A percentile compares a stretch with the other conserved stretches of the same genome.
phyloP scores from a whole-genome alignment of 2,888 invertebrate species.

The Herminia tarsipennalis region DNA sequence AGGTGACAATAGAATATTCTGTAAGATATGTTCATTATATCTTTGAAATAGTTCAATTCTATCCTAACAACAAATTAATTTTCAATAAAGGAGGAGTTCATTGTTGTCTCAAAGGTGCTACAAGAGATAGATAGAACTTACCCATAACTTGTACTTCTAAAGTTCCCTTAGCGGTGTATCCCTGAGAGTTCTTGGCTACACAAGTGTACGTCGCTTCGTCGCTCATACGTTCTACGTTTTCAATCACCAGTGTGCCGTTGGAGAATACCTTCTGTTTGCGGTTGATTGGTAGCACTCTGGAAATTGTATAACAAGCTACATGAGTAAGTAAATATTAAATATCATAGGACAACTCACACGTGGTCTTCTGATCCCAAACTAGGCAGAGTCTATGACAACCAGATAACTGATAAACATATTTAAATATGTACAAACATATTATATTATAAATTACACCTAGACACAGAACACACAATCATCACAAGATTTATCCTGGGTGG shows the following conservation, averaged over 20 bases:
- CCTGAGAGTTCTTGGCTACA: slow-evolving; percentile 96
- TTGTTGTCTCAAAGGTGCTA: slow-evolving; percentile 28
- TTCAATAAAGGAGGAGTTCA: too few species aligned
- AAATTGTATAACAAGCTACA: slow-evolving; percentile 23
- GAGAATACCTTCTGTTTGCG: slow-evolving; percentile 97
- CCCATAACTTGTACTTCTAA: slow-evolving; percentile 98
- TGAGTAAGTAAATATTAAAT: slow-evolving; percentile 26
- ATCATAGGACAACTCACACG: too few species aligned
- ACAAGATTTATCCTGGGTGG: too few species aligned
- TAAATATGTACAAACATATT: too few species aligned
- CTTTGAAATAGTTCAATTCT: too few species aligned
- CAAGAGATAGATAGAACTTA: slow-evolving; percentile 83
- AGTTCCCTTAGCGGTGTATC: slow-evolving; percentile 94
- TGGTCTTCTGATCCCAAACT: too few species aligned
- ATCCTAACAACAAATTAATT: too few species aligned
- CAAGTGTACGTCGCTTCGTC: slow-evolving; percentile 98
- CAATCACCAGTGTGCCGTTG: slow-evolving; percentile 96
- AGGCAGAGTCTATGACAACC: too few species aligned
- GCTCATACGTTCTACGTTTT: slow-evolving; percentile 95
- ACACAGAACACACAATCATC: too few species aligned
- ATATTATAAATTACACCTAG: too few species aligned
- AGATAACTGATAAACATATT: too few species aligned
- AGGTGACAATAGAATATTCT: not conserved
- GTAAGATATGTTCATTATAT: too few species aligned
- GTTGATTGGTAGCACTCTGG: slow-evolving; percentile 94